Evolutionary conservation across 1,140 invertebrate species (phyloP), one percentile per base, ranked within the genome.

Genomic region (Planococcus citri): DNA sequence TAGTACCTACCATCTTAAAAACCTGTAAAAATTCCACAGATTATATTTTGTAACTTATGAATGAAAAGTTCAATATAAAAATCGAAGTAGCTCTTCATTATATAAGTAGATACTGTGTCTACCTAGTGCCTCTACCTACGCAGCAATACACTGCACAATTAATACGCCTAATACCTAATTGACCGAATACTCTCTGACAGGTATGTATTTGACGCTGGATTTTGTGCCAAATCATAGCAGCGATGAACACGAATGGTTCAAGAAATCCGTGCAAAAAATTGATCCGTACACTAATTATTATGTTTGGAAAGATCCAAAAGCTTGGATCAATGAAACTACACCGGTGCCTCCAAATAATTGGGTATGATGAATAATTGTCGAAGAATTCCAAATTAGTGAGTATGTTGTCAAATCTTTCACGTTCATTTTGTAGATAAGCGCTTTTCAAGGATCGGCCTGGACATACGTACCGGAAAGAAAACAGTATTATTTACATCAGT

Each of bases 221-320:
- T 86, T 93, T 74, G 86, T 93, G 20, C 90, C 91, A 1, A 94
- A 94, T 79, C 89, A 94, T 76, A 87, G 88, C 0, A 90, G 88
- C 73, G 83, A 89, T 75, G 76, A 88, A 70, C 88, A 90, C 73
- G 78, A 83, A 69, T 93, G 91, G 91, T 94, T 94, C 75, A 70
- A 79, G 17, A 82, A 85, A 69, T 91, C 90, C 0, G 76, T 79
- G 1, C 77, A 80, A 17, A 79, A 78, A 68, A 79, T 82, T 22
- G 78, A 82, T 9, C 81, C 82, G 9, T 91, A 86, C 69, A 82
- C 78, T 27, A 84, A 92, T 73, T 94, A 86, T 78, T 94, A 91
- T 74, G 78, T 91, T 41, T 94, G 91, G 88, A 79, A 80, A 68
- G 83, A 86, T 75, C 83, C 83, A 0, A 80, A 82, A 70, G 70